phyloP scores from a whole-genome alignment of 1,140 invertebrate species.

The Eulimnadia texana region DNA sequence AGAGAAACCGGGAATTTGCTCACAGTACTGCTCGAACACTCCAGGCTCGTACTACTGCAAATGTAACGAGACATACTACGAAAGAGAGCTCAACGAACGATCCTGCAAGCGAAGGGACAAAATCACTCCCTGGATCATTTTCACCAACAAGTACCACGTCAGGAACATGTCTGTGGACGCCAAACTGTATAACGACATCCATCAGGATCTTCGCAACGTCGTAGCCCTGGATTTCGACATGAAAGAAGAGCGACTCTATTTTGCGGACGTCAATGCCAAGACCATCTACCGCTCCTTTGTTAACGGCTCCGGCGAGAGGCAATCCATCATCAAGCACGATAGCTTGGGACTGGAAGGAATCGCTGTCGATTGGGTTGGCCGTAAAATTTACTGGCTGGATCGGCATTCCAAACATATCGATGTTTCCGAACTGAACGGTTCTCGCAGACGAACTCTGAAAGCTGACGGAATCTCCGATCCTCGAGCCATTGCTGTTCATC shows the following conservation, averaged over 20 bases:
- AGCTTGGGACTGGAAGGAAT: conserved; percentile 92
- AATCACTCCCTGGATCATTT: conserved; percentile 78
- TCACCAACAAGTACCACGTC: conserved; percentile 96
- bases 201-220: conserved; percentile 91
- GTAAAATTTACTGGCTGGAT: conserved; percentile 96
- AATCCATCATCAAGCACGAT: conserved; percentile 80
- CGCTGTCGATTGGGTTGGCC: conserved; percentile 88
- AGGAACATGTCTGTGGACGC: conserved; percentile 88
- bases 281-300: conserved; percentile 60
- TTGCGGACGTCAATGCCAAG: conserved; percentile 88
- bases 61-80: conserved; percentile 85
- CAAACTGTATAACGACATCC: conserved; percentile 65
- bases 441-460: conserved; percentile 71
- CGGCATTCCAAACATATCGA: conserved; percentile 85
- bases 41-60: conserved; percentile 92
- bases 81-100: conserved; percentile 64
- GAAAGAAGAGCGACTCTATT: conserved; percentile 68
- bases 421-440: conserved; percentile 80
- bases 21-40: conserved; percentile 88
- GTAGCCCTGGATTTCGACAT: conserved; percentile 91
- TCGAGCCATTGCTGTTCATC: conserved; percentile 84
- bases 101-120: conserved; percentile 78
- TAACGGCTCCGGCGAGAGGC: conserved; percentile 41
- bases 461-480: conserved; percentile 67
- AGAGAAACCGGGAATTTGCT: conserved; percentile 78